These are phyloP conservation scores for Hirtodrosophila duncani DNA, from an alignment of 2,888 invertebrate species.

Conservation along the genomic window DNA sequence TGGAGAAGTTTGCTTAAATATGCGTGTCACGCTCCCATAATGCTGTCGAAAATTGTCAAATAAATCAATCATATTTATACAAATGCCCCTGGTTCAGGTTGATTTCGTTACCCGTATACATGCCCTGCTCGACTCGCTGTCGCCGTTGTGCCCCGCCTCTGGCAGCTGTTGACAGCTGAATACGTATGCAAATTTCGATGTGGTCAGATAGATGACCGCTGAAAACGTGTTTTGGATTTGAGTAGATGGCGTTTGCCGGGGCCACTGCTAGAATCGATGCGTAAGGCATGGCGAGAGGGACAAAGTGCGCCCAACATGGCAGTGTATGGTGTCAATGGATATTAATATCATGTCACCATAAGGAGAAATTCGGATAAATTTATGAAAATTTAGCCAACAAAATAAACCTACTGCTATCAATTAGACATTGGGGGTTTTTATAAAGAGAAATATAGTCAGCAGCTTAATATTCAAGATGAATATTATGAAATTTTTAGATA, in stretches of 20 bases:
- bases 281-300: too few species aligned
- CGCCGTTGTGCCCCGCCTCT: conserved; percentile 11
- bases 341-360: too few species aligned
- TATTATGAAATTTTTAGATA: too few species aligned
- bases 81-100: conserved; percentile 60
- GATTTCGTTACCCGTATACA: conserved; percentile 6
- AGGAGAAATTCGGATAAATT: too few species aligned
- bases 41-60: conserved; percentile 74
- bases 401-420: too few species aligned
- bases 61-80: conserved; percentile 76
- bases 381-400: too few species aligned
- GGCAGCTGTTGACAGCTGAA: conserved; percentile 29
- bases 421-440: too few species aligned
- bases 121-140: background rate
- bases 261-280: too few species aligned
- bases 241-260: conserved; percentile 32
- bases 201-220: conserved; percentile 45
- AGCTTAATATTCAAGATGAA: too few species aligned
- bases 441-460: too few species aligned
- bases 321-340: too few species aligned
- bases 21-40: conserved; percentile 67
- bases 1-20: conserved; percentile 25
- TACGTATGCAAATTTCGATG: conserved; percentile 35
- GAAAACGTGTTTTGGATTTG: conserved; percentile 71
- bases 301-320: conserved; percentile 7